A percentile compares a stretch with the other conserved stretches of the same genome.
These are phyloP conservation scores for Auanema freiburgensis DNA, from an alignment of 2,888 invertebrate species.

Conservation along the genomic window DNA sequence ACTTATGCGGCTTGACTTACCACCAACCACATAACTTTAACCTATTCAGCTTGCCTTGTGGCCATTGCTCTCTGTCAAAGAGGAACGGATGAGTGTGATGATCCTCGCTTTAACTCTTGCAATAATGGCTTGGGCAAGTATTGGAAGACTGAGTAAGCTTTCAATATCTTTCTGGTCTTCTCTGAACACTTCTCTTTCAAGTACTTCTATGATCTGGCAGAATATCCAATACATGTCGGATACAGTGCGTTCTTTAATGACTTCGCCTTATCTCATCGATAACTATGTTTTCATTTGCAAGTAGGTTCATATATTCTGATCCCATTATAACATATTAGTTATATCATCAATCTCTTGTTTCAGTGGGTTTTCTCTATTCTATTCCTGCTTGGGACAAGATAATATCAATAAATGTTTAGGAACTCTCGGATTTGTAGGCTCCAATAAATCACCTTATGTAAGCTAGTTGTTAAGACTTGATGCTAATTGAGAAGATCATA, in stretches of 20 bases:
- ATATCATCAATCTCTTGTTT: constrained; percentile 12
- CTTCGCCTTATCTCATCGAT: constrained; percentile 29
- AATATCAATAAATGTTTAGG: constrained; percentile 42
- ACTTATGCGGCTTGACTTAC: too few species aligned
- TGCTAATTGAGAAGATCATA: neutral
- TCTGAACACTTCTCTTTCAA: neutral
- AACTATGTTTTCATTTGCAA: constrained; percentile 39
- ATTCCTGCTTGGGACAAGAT: constrained; percentile 34
- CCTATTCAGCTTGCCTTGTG: too few species aligned
- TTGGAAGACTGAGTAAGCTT: constrained; percentile 34
- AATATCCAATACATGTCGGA: constrained; percentile 17
- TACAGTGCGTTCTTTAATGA: constrained; percentile 30
- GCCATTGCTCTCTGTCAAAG: too few species aligned
- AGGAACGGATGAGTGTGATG: constrained; percentile 27
- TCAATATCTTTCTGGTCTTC: neutral
- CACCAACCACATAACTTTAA: too few species aligned
- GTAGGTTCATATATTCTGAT: constrained; percentile 15
- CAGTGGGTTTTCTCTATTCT: constrained; percentile 39
- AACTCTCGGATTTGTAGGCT: constrained; percentile 34
- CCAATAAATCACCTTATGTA: constrained; percentile 19
- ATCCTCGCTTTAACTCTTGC: constrained; percentile 25
- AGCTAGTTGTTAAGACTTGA: neutral
- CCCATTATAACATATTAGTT: neutral
- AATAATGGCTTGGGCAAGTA: constrained; percentile 22
- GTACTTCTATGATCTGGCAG: constrained; percentile 20